Base-by-base conservation (phyloP, 2,113 vertebrate species). In the Percina caprodes region DNA sequence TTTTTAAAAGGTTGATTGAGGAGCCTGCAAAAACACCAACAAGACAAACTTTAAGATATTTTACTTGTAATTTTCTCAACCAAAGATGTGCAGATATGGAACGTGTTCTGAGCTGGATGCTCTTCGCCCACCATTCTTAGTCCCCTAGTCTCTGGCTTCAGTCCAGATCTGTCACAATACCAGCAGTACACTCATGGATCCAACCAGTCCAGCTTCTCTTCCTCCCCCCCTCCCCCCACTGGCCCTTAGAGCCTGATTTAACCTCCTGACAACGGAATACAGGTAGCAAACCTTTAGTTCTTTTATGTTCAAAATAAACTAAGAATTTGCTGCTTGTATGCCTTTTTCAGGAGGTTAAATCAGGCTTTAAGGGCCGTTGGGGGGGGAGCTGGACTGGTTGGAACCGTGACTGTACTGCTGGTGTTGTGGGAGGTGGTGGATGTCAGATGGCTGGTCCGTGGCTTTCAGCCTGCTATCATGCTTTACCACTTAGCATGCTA, bases 401-500 rank as follows among this genome's bases (percentile, higher is more conserved):
- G 19, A 76, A 74, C 65, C 54, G 4, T 61, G 18, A 56, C 51
- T 59, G 74, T 71, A 14, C 55, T 55, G 58, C 69, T 30, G 69
- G 62, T 45, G 48, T 46, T 61, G 78, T 72, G 61, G 68, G 79
- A 82, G 87, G 80, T 82, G 80, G 79, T 71, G 80, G 68, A 88
- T 90, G 88, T 94, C 84, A 88, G 85, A 86, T 90, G 83, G 75
- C 69, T 69, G 73, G 78, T 89, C 90, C 68, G 51, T 69, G 79
- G 80, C 86, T 86, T 84, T 59, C 77, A 68, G 88, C 77, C 88
- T 79, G 88, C 86, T 83, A 86, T 90, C 83, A 68, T 75, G 77
- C 92, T 87, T 70, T 74, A 87, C 86, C 92, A 94, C 91, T 93
- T 94, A 94, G 92, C 86, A 93, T 95, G 91, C 91, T 94, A 95